Percentiles rank a stretch among this genome's conserved stretches.
Evolutionary conservation across 2,113 vertebrate species (phyloP).

Genomic region (Tetrax tetrax): DNA sequence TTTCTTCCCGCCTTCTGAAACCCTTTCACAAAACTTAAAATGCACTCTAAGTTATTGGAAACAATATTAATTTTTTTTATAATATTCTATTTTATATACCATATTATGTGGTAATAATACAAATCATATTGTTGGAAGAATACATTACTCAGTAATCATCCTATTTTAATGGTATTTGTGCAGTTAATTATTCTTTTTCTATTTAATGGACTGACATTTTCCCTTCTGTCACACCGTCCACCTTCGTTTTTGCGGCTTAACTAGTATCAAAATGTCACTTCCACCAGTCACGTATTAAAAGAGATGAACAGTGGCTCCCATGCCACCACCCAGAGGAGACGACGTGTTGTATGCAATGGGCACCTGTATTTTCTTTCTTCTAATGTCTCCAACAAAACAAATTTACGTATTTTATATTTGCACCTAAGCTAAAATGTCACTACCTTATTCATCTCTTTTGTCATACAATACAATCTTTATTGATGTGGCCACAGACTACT

Average conservation of each 20-base stretch:
- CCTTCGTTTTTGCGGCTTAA: not conserved
- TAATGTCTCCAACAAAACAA: not conserved
- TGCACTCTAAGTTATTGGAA: not conserved
- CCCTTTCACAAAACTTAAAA: not conserved
- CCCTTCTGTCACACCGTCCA: not conserved
- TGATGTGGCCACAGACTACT: not conserved
- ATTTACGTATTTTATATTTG: not conserved
- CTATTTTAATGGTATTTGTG: not conserved
- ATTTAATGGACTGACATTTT: not conserved
- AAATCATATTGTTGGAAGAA: not conserved
- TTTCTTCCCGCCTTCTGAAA: not conserved
- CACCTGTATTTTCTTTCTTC: not conserved
- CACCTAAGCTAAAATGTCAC: not conserved
- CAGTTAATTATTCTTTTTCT: not conserved
- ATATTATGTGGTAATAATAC: not conserved
- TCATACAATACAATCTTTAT: not conserved
- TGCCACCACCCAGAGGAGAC: not conserved
- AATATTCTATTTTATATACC: not conserved
- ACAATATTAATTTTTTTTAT: not conserved
- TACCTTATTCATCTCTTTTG: not conserved
- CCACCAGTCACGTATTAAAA: not conserved
- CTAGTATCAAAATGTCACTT: not conserved
- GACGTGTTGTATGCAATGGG: accelerated
- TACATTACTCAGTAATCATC: not conserved
- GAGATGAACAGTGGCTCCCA: not conserved